Evolutionary conservation across 2,113 vertebrate genomes (phyloP), one percentile per base, ranked within the genome.

Genomic region (Polypterus senegalus): DNA sequence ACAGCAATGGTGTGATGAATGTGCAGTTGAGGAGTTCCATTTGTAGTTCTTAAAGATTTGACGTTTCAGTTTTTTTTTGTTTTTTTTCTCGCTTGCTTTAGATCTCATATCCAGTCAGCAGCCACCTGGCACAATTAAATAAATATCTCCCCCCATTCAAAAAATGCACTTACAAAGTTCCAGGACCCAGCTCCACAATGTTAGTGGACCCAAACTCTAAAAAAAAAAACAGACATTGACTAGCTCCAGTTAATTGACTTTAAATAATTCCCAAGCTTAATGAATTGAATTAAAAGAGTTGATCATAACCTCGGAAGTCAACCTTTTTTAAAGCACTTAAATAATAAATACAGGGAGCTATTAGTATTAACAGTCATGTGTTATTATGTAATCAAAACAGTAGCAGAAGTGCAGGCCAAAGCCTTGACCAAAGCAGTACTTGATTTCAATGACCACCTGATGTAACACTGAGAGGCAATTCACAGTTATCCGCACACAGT

Each of bases 341-440:
- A 89, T 92, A 97, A 98, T 97, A 97, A 98, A 97, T 98, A 98
- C 93, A 85, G 89, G 82, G 81, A 88, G 89, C 91, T 95, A 95
- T 85, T 96, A 88, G 83, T 80, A 83, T 92, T 94, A 97, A 92
- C 86, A 91, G 91, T 96, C 93, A 90, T 72, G 60, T 88, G 89
- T 97, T 92, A 92, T 86, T 94, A 76, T 89, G 84, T 92, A 88
- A 89, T 86, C 89, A 87, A 87, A 89, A 87, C 82, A 83, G 78
- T 86, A 90, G 90, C 87, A 85, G 91, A 88, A 84, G 88, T 79
- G 77, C 84, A 84, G 79, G 79, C 82, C 78, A 76, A 67, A 79
- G 75, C 70, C 64, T 76, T 66, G 81, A 87, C 85, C 83, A 82
- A 76, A 80, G 71, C 1, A 78, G 85, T 82, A 82, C 85, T 79